Percentiles rank a stretch among this genome's conserved stretches.
Conservation (phyloP, 2,888 invertebrate genomes). For the Athalia rosae region DNA sequence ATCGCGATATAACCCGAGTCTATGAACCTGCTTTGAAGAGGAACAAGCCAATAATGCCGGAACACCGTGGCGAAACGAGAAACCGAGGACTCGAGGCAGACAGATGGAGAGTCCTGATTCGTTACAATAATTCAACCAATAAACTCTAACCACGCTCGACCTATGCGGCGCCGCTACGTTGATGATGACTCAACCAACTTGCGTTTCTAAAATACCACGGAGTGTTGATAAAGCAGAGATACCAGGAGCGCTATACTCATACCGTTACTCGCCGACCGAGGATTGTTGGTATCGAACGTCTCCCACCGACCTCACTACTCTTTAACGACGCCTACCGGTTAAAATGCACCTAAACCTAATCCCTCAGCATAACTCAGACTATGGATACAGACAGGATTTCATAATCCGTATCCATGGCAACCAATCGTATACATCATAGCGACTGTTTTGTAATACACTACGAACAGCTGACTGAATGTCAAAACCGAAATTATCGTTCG, state of each 20-base stretch:
- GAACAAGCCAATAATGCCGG: slow-evolving; percentile 70
- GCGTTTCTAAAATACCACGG: slow-evolving; percentile 59
- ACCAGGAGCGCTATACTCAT: not conserved
- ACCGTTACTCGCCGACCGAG: not conserved
- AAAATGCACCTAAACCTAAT: no score
- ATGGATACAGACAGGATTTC: not conserved
- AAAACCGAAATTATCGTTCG: not conserved
- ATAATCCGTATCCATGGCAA: slow-evolving; percentile 19
- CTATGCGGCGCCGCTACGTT: slow-evolving; percentile 61
- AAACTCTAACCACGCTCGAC: slow-evolving; percentile 81
- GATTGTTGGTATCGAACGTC: not conserved
- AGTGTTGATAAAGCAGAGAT: slow-evolving; percentile 55
- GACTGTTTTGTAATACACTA: not conserved
- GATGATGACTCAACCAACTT: slow-evolving; percentile 57
- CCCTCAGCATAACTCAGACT: no score
- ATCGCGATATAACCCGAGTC: slow-evolving; percentile 66
- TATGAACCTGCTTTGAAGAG: slow-evolving; percentile 64
- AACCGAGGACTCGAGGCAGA: slow-evolving; percentile 72
- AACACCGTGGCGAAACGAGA: slow-evolving; percentile 67
- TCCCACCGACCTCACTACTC: no score
- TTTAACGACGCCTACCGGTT: no score
- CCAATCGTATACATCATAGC: slow-evolving; percentile 44
- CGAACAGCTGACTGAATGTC: not conserved
- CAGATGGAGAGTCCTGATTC: slow-evolving; percentile 84
- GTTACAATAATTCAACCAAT: slow-evolving; percentile 76